Conservation (phyloP, 2,113 vertebrate genomes). For the Cynoglossus semilaevis region DNA sequence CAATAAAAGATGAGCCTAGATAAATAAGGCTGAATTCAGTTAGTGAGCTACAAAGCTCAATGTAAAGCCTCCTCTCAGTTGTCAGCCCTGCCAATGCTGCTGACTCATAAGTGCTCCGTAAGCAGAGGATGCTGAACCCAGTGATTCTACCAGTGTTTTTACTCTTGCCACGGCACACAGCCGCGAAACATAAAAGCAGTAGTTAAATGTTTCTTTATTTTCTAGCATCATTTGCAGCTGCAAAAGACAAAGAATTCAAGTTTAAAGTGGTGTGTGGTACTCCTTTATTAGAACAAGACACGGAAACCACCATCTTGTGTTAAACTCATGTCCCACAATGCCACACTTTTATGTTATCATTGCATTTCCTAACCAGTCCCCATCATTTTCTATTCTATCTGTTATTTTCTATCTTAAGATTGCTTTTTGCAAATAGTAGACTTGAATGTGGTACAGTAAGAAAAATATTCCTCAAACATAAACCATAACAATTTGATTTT, state of each 20-base stretch:
- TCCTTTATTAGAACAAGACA: neutral
- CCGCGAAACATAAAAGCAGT: slow-evolving; percentile 14
- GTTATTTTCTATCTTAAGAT: too few relatives aligned
- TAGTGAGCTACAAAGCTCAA: slow-evolving; percentile 41
- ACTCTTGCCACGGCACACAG: neutral
- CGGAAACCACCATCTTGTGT: too few relatives aligned
- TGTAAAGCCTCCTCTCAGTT: slow-evolving; percentile 51
- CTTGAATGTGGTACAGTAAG: too few relatives aligned
- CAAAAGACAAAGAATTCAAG: slow-evolving; percentile 13
- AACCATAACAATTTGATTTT: neutral
- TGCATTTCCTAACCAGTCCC: too few relatives aligned
- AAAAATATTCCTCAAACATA: too few relatives aligned
- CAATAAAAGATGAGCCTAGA: slow-evolving; percentile 1
- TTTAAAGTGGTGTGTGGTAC: slow-evolving; percentile 17
- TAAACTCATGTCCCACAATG: too few relatives aligned
- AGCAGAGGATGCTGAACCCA: slow-evolving; percentile 46
- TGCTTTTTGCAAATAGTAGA: too few relatives aligned
- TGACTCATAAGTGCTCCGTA: slow-evolving; percentile 68
- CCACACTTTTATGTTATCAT: too few relatives aligned
- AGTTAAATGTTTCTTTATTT: slow-evolving; percentile 29
- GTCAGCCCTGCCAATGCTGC: slow-evolving; percentile 34
- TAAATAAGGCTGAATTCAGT: slow-evolving; percentile 22
- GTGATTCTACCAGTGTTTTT: slow-evolving; percentile 16
- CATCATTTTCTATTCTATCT: too few relatives aligned
- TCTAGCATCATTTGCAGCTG: slow-evolving; percentile 24